A percentile compares a stretch with the other conserved stretches of the same genome.
Evolutionary conservation across 2,113 vertebrate species (phyloP).

Genomic region (Telmatochromis bifrenatus): DNA sequence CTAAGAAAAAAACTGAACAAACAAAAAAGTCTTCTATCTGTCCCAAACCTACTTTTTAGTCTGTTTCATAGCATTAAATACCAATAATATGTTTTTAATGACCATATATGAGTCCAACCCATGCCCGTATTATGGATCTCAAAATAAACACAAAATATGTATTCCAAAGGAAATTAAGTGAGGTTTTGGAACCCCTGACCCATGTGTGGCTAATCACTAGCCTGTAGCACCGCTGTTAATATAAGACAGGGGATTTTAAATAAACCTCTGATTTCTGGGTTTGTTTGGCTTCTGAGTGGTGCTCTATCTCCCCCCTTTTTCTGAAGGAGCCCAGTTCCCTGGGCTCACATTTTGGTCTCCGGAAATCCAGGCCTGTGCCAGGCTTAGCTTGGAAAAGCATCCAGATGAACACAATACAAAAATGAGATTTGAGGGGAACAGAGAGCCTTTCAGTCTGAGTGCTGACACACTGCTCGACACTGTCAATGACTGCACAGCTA

Average conservation of each 20-base stretch:
- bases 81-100: background rate
- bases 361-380: constrained; percentile 58
- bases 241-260: constrained; percentile 53
- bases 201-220: constrained; percentile 43
- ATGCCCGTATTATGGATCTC: background rate
- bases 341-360: constrained; percentile 37
- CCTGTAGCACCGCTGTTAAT: constrained; percentile 49
- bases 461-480: constrained; percentile 13
- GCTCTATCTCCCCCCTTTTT: constrained; percentile 30
- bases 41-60: background rate
- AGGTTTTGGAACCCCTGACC: constrained; percentile 27
- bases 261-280: constrained; percentile 51
- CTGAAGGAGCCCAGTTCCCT: constrained; percentile 23
- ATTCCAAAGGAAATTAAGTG: constrained; percentile 31
- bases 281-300: constrained; percentile 59
- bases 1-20: background rate
- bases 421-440: background rate
- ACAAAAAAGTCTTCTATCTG: background rate
- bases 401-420: constrained; percentile 27
- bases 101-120: background rate
- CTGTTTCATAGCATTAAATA: background rate
- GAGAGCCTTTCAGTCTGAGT: constrained; percentile 17
- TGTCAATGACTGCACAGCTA: background rate
- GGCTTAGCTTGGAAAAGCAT: constrained; percentile 49
- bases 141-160: constrained; percentile 1